Percentiles rank a stretch among this genome's conserved stretches.
These are phyloP conservation scores for Zophobas atratus DNA, from an alignment of 1,140 invertebrate genomes.

Conservation along the genomic window DNA sequence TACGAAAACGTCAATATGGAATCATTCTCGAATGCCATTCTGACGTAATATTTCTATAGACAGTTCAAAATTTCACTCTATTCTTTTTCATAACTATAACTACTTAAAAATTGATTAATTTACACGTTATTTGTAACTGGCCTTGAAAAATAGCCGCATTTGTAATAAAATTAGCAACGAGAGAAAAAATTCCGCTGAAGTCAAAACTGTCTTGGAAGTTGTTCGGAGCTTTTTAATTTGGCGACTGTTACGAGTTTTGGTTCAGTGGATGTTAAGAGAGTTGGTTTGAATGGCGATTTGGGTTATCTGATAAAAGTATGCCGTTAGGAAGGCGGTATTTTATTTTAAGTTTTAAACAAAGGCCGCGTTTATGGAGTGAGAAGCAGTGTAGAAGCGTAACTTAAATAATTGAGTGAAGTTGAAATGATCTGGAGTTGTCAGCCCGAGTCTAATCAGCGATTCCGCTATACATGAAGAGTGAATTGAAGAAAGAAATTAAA, in stretches of 20 bases:
- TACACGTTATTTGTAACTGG: no score
- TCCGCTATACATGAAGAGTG: constrained; percentile 6
- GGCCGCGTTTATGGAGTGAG: constrained; percentile 40
- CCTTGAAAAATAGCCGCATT: no score
- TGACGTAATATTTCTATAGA: no score
- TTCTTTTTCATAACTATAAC: no score
- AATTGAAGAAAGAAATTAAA: constrained; percentile 40
- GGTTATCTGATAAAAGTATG: constrained; percentile 43
- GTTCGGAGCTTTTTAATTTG: neutral
- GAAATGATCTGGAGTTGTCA: constrained; percentile 41
- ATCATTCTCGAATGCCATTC: no score
- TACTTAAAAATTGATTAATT: no score
- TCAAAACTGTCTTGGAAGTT: no score
- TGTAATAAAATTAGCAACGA: no score
- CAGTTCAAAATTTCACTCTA: no score
- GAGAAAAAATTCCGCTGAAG: no score
- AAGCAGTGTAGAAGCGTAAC: constrained; percentile 38
- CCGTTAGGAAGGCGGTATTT: constrained; percentile 36
- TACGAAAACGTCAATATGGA: no score
- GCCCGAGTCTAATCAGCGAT: constrained; percentile 27
- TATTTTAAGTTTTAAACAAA: constrained; percentile 44
- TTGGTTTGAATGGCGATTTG: constrained; percentile 34
- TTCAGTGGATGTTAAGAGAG: neutral
- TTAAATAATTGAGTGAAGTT: constrained; percentile 43
- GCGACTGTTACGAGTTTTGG: constrained; percentile 15